Evolutionary conservation across 1,140 invertebrate species (phyloP).

Genomic region (Drosophila oshimai): DNA sequence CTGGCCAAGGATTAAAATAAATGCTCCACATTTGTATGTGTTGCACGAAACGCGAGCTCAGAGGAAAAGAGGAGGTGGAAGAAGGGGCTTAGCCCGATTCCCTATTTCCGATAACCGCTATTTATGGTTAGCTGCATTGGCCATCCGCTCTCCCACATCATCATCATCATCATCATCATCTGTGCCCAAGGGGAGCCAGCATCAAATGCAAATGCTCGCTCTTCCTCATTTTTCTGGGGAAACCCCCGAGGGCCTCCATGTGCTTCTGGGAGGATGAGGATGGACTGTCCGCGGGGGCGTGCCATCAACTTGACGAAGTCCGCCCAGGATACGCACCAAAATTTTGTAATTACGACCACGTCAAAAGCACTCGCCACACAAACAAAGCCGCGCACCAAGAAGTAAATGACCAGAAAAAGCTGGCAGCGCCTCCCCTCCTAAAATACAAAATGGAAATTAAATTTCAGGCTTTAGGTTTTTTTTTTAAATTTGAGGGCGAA

Average conservation of each 20-base stretch:
- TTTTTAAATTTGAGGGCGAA: background rate
- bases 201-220: conserved; percentile 51
- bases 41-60: too few species aligned
- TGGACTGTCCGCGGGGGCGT: background rate
- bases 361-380: conserved; percentile 61
- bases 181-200: conserved; percentile 3
- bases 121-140: conserved; percentile 64
- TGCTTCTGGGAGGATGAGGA: background rate
- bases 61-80: background rate
- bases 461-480: conserved; percentile 54
- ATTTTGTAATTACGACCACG: conserved; percentile 75
- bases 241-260: background rate
- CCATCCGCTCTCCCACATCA: conserved; percentile 3
- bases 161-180: background rate
- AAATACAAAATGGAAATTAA: conserved; percentile 67
- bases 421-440: background rate
- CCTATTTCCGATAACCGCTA: conserved; percentile 66
- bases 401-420: conserved; percentile 71
- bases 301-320: conserved; percentile 51
- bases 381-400: conserved; percentile 55
- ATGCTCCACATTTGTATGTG: conserved; percentile 74
- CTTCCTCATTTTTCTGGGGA: background rate
- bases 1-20: conserved; percentile 71
- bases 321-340: conserved; percentile 46
- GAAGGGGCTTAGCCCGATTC: background rate